Base-by-base conservation (phyloP, 2,888 invertebrate genomes). In the Xanthia icteritia region DNA sequence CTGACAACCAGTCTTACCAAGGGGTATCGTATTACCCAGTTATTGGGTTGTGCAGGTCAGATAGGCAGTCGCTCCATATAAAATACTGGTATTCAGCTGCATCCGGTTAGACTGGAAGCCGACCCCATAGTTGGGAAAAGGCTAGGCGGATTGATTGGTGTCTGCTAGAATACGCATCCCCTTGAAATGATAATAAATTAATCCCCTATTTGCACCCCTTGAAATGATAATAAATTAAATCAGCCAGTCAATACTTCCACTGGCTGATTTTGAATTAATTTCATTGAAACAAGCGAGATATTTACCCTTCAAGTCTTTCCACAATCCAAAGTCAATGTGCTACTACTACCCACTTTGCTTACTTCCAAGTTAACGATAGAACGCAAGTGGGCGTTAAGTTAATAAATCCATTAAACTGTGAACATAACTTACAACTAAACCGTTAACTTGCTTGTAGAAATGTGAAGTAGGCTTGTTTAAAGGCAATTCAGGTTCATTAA, bases 381-480 rank as follows among this genome's bases (percentile, higher is more conserved):
- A 69, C 36, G 70, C 64, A 63, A 73, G 82, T 82, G 85, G 82
- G 85, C 85, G 85, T 85, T 69, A 61, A 81, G 82, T 81, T 75
- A 79, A 81, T 82, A 82, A 82, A 82, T 82, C 85, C 76, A 75
- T 75, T 82, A 70, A 70, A 58, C 69, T 66, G 81, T 84, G 66
- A 84, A 82, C 81, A 81, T 82, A 67, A 81, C 61, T 74, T 75
- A 68, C 63, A 42, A 60, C 13, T 27, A 56, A 51, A 85, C 82
- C 71, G 82, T 82, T 85, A 85, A 68, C 60, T 81, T 51, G 70
- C 45, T 31, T 60, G 66, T 70, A 54, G 58, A 58, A 42, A 58
- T 65, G 48, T 71, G 23, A 74, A 42, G 69, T 81, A 69, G 48
- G 56, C 42, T 76, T 67, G 65, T 58, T 70, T 31, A 56, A 23